Conservation (phyloP, 2,797 vertebrate genomes). For the Coregonus ussuriensis region DNA sequence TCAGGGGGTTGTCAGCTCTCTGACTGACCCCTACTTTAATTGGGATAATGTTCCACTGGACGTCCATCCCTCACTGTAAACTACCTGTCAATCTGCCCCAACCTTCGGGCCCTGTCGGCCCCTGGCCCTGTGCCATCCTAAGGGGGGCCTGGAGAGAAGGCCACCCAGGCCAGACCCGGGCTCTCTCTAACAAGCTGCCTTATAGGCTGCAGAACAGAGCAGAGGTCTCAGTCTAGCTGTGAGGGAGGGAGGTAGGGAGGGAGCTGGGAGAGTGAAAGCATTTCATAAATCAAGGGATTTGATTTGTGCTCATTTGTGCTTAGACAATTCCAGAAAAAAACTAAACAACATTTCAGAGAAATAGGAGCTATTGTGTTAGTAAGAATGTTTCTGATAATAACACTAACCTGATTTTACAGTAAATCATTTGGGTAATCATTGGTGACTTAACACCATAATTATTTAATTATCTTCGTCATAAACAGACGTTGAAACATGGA, state of each 20-base stretch:
- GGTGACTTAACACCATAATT: constrained; percentile 19
- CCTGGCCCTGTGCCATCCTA: constrained; percentile 40
- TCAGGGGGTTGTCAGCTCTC: constrained; percentile 32
- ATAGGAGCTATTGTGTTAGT: constrained; percentile 7
- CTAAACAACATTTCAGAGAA: background rate
- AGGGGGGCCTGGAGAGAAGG: background rate
- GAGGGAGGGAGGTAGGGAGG: background rate
- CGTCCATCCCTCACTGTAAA: constrained; percentile 34
- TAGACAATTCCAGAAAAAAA: background rate
- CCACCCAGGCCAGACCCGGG: constrained; percentile 10
- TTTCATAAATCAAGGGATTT: background rate
- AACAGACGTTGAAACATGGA: constrained; percentile 22
- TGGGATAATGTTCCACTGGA: constrained; percentile 30
- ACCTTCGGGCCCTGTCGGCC: constrained; percentile 59
- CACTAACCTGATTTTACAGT: background rate
- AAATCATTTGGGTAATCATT: constrained; percentile 15
- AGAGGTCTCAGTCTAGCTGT: constrained; percentile 22
- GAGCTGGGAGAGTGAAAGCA: background rate
- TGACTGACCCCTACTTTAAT: constrained; percentile 41
- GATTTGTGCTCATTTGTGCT: constrained; percentile 1
- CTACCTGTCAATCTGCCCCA: constrained; percentile 54
- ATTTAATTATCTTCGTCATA: constrained; percentile 15
- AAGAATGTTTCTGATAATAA: no score
- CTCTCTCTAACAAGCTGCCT: constrained; percentile 7
- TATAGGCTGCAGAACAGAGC: background rate